These are phyloP conservation scores for Pluvialis apricaria DNA, from an alignment of 2,113 vertebrate genomes.

Conservation along the genomic window DNA sequence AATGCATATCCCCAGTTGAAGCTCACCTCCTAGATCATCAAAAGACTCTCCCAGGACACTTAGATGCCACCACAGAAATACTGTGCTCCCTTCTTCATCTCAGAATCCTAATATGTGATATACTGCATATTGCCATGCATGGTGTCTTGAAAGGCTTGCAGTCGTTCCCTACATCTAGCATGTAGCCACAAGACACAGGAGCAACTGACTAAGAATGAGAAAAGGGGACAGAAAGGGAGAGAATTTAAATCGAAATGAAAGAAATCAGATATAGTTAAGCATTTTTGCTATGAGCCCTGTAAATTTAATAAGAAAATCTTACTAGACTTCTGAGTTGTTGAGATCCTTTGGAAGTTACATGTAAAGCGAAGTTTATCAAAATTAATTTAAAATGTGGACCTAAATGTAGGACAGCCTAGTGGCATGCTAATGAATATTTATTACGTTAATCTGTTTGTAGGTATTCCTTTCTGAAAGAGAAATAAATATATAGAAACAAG, in stretches of 20 bases:
- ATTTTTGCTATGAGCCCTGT: neutral
- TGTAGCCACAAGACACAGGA: neutral
- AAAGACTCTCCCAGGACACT: neutral
- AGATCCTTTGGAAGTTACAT: neutral
- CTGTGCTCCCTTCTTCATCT: neutral
- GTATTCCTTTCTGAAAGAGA: neutral
- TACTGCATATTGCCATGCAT: neutral
- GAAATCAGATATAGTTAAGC: neutral
- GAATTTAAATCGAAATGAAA: neutral
- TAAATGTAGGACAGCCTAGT: neutral
- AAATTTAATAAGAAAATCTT: neutral
- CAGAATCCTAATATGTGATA: neutral
- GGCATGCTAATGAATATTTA: neutral
- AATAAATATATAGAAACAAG: neutral
- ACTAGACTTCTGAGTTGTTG: neutral
- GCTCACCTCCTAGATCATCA: neutral
- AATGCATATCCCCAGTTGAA: neutral
- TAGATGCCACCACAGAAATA: neutral
- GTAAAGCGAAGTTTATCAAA: neutral
- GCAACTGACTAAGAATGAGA: neutral
- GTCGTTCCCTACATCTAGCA: neutral
- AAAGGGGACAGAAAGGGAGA: neutral
- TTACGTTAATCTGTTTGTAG: neutral
- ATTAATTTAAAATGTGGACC: neutral
- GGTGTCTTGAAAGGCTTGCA: neutral